Evolutionary conservation across 2,888 invertebrate species (phyloP).

Genomic region (Myopa tessellatipennis): DNA sequence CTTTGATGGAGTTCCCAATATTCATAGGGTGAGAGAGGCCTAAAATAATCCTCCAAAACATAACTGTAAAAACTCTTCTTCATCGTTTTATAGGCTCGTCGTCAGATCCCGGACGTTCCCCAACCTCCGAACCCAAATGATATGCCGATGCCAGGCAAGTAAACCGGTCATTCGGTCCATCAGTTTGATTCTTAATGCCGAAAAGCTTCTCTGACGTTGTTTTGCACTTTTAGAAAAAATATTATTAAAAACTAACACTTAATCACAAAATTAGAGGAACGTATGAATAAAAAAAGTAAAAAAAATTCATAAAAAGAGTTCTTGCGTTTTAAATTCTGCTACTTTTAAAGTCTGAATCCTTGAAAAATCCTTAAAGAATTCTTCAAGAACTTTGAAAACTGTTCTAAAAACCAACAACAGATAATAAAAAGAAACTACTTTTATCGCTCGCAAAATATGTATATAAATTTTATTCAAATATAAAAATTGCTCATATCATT

Average conservation of each 20-base stretch:
- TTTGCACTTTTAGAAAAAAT: neutral
- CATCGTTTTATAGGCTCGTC: conserved; percentile 12
- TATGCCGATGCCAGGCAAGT: conserved; percentile 23
- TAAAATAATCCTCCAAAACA: no score
- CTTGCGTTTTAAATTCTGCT: no score
- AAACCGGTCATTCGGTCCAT: neutral
- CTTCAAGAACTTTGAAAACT: no score
- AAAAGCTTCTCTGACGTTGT: conserved; percentile 10
- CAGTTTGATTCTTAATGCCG: neutral
- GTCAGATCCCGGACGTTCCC: neutral
- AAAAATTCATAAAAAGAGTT: neutral
- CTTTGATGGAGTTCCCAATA: neutral
- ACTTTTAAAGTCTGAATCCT: no score
- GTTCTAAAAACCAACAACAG: no score
- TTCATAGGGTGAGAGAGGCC: neutral
- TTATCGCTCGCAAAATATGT: no score
- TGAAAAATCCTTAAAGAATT: no score
- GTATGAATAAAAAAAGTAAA: conserved; percentile 17
- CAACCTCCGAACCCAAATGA: neutral
- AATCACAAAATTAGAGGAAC: conserved; percentile 6
- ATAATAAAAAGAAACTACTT: no score
- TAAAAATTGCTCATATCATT: no score
- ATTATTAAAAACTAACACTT: neutral
- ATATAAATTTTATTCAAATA: no score
- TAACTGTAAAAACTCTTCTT: neutral